Base-by-base conservation (phyloP, 2,888 invertebrate species). In the Galeruca laticollis region DNA sequence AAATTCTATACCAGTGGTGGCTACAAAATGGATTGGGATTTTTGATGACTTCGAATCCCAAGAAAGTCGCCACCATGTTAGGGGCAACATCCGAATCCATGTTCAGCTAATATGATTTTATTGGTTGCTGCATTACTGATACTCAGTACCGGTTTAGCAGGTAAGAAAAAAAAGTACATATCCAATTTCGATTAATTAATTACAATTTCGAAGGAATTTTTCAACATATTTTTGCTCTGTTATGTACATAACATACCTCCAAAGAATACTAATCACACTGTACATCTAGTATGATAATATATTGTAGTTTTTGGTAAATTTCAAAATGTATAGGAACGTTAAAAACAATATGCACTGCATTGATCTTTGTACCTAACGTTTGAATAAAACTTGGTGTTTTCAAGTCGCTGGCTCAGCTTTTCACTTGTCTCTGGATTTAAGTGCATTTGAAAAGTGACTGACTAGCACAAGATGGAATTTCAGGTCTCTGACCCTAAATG, bases 51-150 rank as follows among this genome's bases (percentile, higher is more conserved):
- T 74, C 72, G 68, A 63, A 70, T 70, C 72, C 72, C 75, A 68
- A 63, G 49, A 77, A 77, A 81, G 81, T 83, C 86, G 85, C 86
- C 87, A 86, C 86, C 86, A 86, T 85, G 84, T 84, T 85, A 85
- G 86, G 87, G 87, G 87, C 84, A 80, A 78, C 77, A 79, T 77
- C 79, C 76, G 80, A 77, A 74, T 76, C 75, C 78, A 82, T 78
- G 83, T 84, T 78, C 81, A 82, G 83, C 82, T 85, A 85, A 85
- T 84, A 89, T 89, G 89, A 87, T 87, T 86, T 86, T 89, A 87
- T 87, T 88, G 88, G 87, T 87, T 86, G 86, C 87, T 75, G 85
- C 88, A 83, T 84, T 89, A 84, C 85, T 89, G 86, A 87, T 89
- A 81, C 86, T 88, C 84, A 87, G 88, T 86, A 88, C 88, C 83